These are phyloP conservation scores for Mythimna pallens DNA, from an alignment of 2,888 invertebrate species.

Conservation along the genomic window DNA sequence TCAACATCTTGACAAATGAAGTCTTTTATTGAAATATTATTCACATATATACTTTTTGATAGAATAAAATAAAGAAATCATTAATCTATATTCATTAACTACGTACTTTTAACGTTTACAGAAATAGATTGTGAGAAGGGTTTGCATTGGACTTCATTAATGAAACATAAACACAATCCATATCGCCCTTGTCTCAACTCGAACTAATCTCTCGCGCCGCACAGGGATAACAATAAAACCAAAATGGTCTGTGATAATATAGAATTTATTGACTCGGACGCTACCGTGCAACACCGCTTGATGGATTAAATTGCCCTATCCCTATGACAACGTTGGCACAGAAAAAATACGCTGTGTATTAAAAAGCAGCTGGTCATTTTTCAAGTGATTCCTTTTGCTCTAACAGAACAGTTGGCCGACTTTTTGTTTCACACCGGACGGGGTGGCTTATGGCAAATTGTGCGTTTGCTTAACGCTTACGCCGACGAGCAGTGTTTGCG, in stretches of 20 bases:
- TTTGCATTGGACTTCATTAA: conserved; percentile 20
- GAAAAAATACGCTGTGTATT: conserved; percentile 89
- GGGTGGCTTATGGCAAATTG: conserved; percentile 77
- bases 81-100: neutral
- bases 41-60: neutral
- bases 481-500: conserved; percentile 79
- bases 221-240: conserved; percentile 86
- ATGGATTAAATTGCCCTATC: conserved; percentile 91
- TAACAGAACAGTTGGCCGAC: conserved; percentile 82
- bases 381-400: conserved; percentile 90
- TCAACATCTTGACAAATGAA: neutral
- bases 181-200: conserved; percentile 58
- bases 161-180: conserved; percentile 44
- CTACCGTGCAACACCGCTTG: conserved; percentile 83
- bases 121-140: neutral
- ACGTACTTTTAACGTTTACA: neutral
- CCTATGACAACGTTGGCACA: conserved; percentile 90
- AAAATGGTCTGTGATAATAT: conserved; percentile 87
- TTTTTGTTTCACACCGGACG: conserved; percentile 70
- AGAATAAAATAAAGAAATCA: neutral
- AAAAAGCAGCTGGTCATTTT: conserved; percentile 91
- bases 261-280: conserved; percentile 88
- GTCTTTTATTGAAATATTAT: no score
- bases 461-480: conserved; percentile 81
- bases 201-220: conserved; percentile 80